Evolutionary conservation across 2,797 vertebrate genomes (phyloP), one percentile per base, ranked within the genome.

Genomic region (Gobionotothen gibberifrons): DNA sequence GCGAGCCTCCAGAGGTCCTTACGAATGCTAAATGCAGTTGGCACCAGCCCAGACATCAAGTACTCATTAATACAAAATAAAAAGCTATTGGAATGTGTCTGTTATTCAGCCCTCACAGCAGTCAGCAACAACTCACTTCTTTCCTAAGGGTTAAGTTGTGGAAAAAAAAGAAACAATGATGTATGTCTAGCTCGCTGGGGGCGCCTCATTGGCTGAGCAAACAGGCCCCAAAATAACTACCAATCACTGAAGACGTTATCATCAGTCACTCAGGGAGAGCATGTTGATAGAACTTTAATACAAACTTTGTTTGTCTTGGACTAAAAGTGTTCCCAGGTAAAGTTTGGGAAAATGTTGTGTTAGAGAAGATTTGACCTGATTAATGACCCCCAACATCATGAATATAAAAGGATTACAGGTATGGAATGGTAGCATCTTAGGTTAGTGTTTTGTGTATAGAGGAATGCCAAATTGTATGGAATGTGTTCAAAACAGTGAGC

Each of bases 21-120:
- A 94, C 96, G 95, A 96, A 96, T 95, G 93, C 94, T 96, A 96
- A 96, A 96, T 90, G 95, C 95, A 94, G 95, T 91, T 97, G 96
- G 95, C 96, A 96, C 95, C 95, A 93, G 94, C 94, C 94, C 95
- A 97, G 95, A 97, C 95, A 97, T 94, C 95, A 96, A 96, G 93
- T 93, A 93, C 94, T 96, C 95, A 96, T 97, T 97, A 96, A 95
- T 96, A 96, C 95, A 94, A 82, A 67, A 54, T 74, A 36, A 74
- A 71, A 57, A 73, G 95, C 92, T 93, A 94, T 94, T 82, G 94
- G 95, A 96, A 96, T 95, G 94, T 96, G 96, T 95, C 94, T 95
- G 94, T 96, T 97, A 95, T 93, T 91, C 55, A 93, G 92, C 92
- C 93, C 83, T 91, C 93, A 92, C 93, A 95, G 94, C 95, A 96